A percentile compares a stretch with the other conserved stretches of the same genome.
phyloP scores from a whole-genome alignment of 2,888 invertebrate species.

The Cheilosia urbana region DNA sequence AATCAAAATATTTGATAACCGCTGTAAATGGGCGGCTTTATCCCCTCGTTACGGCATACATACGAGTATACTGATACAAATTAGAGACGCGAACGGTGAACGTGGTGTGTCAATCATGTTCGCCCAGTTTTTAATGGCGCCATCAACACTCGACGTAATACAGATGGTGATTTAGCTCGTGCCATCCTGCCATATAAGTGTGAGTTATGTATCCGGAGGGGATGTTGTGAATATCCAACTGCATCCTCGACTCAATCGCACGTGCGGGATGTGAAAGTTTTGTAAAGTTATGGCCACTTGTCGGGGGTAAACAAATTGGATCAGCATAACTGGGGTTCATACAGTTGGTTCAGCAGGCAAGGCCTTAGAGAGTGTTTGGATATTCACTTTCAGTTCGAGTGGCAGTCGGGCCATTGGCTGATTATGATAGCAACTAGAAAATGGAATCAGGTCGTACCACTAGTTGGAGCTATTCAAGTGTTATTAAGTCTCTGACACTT shows the following conservation, averaged over 20 bases:
- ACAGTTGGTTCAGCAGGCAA: not conserved
- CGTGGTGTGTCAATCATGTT: slow-evolving; percentile 24
- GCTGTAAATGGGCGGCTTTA: slow-evolving; percentile 44
- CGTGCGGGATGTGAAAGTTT: not conserved
- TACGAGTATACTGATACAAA: slow-evolving; percentile 15
- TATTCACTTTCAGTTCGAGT: no score
- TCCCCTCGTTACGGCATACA: slow-evolving; percentile 50
- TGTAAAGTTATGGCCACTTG: slow-evolving; percentile 1
- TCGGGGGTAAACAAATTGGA: slow-evolving; percentile 6
- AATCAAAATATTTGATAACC: slow-evolving; percentile 60
- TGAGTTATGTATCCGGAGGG: not conserved
- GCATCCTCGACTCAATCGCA: not conserved
- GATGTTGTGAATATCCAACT: not conserved
- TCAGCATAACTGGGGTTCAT: not conserved
- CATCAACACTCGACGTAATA: slow-evolving; percentile 8
- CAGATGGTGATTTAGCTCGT: slow-evolving; percentile 10
- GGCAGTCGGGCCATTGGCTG: no score
- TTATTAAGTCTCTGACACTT: no score
- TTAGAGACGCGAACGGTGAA: slow-evolving; percentile 9
- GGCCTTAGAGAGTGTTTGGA: not conserved
- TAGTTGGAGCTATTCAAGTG: no score
- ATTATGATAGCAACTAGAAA: no score
- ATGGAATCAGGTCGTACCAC: no score
- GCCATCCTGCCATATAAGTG: not conserved
- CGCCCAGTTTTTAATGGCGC: slow-evolving; percentile 27